Percentiles rank a stretch among this genome's conserved stretches.
These are phyloP conservation scores for Microctonus aethiopoides DNA, from an alignment of 2,888 invertebrate species.

Conservation along the genomic window DNA sequence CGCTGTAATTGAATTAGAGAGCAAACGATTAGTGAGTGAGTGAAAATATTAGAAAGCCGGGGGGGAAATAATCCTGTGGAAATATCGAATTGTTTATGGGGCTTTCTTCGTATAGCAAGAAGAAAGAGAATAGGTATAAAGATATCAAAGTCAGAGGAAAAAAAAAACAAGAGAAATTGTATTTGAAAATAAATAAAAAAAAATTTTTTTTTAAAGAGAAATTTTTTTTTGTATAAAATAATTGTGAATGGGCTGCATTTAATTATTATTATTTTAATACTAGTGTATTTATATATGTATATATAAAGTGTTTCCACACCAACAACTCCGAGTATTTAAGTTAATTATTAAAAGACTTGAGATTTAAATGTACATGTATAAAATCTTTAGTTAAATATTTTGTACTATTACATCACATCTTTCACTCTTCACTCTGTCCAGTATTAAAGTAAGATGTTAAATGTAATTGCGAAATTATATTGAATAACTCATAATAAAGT, in stretches of 20 bases:
- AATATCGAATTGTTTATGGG: no score
- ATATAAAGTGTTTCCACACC: background rate
- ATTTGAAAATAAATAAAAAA: no score
- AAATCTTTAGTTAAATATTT: background rate
- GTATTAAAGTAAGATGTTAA: conserved; percentile 7
- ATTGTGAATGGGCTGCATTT: conserved; percentile 38
- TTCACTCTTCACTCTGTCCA: background rate
- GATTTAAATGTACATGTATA: background rate
- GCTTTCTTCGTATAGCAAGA: no score
- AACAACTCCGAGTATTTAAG: background rate
- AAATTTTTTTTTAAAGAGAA: no score
- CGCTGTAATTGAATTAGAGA: no score
- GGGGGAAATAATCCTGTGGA: no score
- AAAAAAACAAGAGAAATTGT: no score
- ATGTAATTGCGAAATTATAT: conserved; percentile 41
- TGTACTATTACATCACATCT: background rate
- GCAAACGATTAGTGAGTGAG: no score
- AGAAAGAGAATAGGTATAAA: no score
- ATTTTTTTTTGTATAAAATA: conserved; percentile 22
- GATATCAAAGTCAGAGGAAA: no score
- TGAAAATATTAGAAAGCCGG: no score
- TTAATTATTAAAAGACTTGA: background rate
- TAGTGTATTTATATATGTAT: background rate
- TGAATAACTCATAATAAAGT: conserved; percentile 29
- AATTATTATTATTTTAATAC: conserved; percentile 29